Base-by-base conservation (phyloP, 2,797 vertebrate genomes). In the Amazonetta brasiliensis region DNA sequence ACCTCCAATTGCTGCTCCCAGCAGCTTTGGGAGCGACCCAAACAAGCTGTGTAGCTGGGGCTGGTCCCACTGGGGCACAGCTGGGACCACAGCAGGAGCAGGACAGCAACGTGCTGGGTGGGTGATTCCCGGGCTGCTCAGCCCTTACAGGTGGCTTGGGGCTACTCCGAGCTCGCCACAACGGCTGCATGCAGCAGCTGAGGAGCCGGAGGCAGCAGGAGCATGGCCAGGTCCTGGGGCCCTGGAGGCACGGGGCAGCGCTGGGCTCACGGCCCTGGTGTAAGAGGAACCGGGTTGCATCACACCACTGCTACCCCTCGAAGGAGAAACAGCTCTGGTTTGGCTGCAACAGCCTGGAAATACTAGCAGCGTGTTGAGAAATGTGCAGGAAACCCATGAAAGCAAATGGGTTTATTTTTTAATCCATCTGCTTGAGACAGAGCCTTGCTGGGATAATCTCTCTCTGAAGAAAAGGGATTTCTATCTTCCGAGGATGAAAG, bases 81-180 rank as follows among this genome's bases (percentile, higher is more conserved):
- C 25, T 55, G 80, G 23, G 8, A 31, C 37, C 39, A 26, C 31
- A 33, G 60, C 72, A 6, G 28, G 13, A 22, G 4, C 41, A 31
- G 5, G 11, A 25, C 62, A 41, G 25, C 12, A 3, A 30, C 3
- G 1, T 13, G 17, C 63, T 23, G 1, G 1, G 46, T 2, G 2
- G 35, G 6, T 1, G 6, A 28, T 12, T 58, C 68, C 46, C 0
- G 0, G 2, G 31, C 35, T 74, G 44, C 25, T 5, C 2, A 21
- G 31, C 3, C 5, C 54, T 20, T 56, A 31, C 5, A 19, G 54
- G 15, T 20, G 28, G 30, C 28, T 31, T 43, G 28, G 14, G 28
- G 39, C 28, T 28, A 22, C 11, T 43, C 39, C 30, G 28, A 43
- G 39, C 28, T 43, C 39, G 2, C 25, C 5, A 52, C 50, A 28